Evolutionary conservation across 2,888 invertebrate species (phyloP), one percentile per base, ranked within the genome.

Genomic region (Watsonalla cultraria): DNA sequence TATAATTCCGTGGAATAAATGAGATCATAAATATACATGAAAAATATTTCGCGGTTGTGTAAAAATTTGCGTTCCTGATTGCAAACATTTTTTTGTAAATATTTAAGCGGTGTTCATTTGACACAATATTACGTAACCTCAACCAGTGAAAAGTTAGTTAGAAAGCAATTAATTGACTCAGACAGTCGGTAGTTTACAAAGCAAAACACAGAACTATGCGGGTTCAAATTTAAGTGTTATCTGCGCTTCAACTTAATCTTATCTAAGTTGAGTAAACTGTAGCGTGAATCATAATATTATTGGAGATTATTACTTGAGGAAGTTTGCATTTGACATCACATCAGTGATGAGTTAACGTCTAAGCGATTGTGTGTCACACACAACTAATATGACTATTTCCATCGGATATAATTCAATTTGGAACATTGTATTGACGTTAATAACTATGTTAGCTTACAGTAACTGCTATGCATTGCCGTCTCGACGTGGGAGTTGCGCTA

Each of bases 11-110:
- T 39, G 51, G 52, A 56, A 61, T 55, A 61, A 57, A 64, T 60
- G 54, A 57, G 68, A 63, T 58, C 57, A 60, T 64, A 54, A 53
- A 54, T 62, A 55, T 56, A 61, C 62, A 50, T 54, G 53, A 53
- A 60, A 62, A 55, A 58, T 68, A 61, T 64, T 66, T 59, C 11
- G 60, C 51, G 47, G 54, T 59, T 54, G 55, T 60, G 47, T 61
- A 51, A 66, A 59, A 66, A 72, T 64, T 65, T 60, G 57, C 71
- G 71, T 71, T 64, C 58, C 55, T 64, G 71, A 68, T 72, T 72
- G 70, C 58, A 54, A 52, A 60, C 51, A 55, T 60, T 64, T 60
- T 59, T 46, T 51, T 54, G 13, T 11, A 14, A 37, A 13, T 48
- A 48, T 48, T 49, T 51, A 52, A 53, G 47, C 50, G 33, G 50